phyloP scores from a whole-genome alignment of 2,113 vertebrate species.

The Calonectris borealis region DNA sequence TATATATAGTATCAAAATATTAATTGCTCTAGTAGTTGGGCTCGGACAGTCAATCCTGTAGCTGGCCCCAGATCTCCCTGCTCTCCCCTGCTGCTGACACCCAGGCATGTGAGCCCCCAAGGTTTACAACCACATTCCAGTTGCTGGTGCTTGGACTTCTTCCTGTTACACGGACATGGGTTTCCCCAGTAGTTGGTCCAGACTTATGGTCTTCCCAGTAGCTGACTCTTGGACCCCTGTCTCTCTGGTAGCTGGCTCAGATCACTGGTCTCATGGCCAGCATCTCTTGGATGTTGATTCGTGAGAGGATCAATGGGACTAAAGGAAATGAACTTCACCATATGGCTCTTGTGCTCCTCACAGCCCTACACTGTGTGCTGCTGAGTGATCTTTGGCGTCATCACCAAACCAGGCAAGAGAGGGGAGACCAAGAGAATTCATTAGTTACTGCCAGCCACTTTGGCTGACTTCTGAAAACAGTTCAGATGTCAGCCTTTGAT shows the following conservation, averaged over 20 bases:
- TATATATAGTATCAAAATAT: background rate
- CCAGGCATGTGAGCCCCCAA: background rate
- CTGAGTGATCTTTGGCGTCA: background rate
- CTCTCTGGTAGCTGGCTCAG: background rate
- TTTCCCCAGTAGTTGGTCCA: background rate
- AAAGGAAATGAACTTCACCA: background rate
- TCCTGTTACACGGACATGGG: accelerated
- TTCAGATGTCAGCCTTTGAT: background rate
- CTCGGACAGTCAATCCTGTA: background rate
- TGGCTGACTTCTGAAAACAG: background rate
- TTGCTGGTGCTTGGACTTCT: background rate
- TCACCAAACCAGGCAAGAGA: background rate
- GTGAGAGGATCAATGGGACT: background rate
- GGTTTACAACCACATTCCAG: accelerated
- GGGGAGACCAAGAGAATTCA: background rate
- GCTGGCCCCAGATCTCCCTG: background rate
- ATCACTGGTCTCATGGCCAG: background rate
- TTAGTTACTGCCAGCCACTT: background rate
- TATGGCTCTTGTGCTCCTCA: background rate
- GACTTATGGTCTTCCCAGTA: background rate
- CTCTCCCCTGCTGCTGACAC: background rate
- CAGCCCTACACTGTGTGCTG: background rate
- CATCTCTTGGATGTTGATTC: background rate
- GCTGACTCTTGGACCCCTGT: background rate
- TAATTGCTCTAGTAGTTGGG: background rate